Evolutionary conservation across 2,797 vertebrate genomes (phyloP).

Genomic region (Gymnoscopelus microlampas): DNA sequence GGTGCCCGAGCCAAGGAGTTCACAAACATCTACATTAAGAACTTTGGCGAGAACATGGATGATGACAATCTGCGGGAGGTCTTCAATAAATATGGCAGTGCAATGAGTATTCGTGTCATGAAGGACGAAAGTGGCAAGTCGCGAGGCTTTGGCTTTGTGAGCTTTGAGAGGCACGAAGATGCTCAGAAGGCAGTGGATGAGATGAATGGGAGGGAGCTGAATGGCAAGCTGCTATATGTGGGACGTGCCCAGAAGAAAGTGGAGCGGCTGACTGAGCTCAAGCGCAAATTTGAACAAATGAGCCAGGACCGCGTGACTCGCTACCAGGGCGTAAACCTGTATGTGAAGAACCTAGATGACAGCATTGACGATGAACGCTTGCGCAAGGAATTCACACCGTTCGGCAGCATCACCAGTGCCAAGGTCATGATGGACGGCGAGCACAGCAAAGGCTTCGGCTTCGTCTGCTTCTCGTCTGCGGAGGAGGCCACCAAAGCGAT

Average conservation of each 20-base stretch:
- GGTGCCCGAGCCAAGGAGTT: background rate
- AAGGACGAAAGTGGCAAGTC: background rate
- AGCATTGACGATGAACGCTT: too few species aligned
- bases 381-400: constrained; percentile 40
- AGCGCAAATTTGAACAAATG: too few species aligned
- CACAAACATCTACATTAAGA: constrained; percentile 5
- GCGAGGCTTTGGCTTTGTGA: background rate
- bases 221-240: constrained; percentile 85
- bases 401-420: too few species aligned
- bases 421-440: too few species aligned
- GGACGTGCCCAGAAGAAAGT: constrained; percentile 48
- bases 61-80: background rate
- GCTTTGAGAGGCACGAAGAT: constrained; percentile 11
- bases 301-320: too few species aligned
- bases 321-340: too few species aligned
- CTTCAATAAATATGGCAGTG: background rate
- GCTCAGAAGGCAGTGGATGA: constrained; percentile 83
- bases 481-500: too few species aligned
- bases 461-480: background rate
- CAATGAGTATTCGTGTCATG: background rate
- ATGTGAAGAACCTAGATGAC: too few species aligned
- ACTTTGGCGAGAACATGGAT: background rate
- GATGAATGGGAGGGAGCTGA: constrained; percentile 87
- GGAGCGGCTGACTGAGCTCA: constrained; percentile 74
- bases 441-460: background rate